Evolutionary conservation across 1,140 invertebrate species (phyloP).

Genomic region (Drosophila asahinai): DNA sequence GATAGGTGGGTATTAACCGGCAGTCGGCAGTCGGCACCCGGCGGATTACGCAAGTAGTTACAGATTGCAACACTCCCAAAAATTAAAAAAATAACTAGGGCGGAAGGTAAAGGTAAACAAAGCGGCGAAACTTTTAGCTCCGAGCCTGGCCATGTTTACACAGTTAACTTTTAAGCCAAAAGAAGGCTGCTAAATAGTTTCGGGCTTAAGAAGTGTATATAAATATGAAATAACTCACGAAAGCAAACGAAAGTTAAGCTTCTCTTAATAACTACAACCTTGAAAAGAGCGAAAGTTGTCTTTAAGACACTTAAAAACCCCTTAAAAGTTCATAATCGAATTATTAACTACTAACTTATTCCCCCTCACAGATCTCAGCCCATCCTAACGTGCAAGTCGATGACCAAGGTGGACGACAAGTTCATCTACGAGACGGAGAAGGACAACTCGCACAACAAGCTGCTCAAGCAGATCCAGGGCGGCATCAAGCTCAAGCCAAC

Average conservation of each 20-base stretch:
- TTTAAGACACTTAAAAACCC: too few relatives aligned
- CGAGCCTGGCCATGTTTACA: constrained; percentile 1
- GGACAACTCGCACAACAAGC: constrained; percentile 91
- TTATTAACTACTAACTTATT: background rate
- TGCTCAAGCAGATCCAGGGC: constrained; percentile 93
- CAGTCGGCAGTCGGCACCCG: background rate
- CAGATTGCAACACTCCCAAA: constrained; percentile 29
- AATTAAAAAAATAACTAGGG: constrained; percentile 26
- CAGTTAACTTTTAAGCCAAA: constrained; percentile 13
- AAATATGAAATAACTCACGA: background rate
- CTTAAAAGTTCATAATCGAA: background rate
- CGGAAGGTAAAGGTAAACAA: constrained; percentile 10
- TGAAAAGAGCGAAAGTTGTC: background rate
- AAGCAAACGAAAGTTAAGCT: background rate
- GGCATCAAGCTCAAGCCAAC: constrained; percentile 92
- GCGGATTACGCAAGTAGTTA: constrained; percentile 22
- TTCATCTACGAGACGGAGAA: constrained; percentile 96
- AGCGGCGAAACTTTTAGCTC: constrained; percentile 6
- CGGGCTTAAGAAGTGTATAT: background rate
- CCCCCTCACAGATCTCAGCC: constrained; percentile 86
- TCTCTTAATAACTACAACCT: background rate
- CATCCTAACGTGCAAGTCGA: constrained; percentile 86
- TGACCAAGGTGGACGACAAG: constrained; percentile 90
- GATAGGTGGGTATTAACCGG: constrained; percentile 87
- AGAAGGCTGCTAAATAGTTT: constrained; percentile 14